Percentiles rank a stretch among this genome's conserved stretches.
Evolutionary conservation across 1,140 invertebrate genomes (phyloP).

Genomic region (Drosophila seguyi): DNA sequence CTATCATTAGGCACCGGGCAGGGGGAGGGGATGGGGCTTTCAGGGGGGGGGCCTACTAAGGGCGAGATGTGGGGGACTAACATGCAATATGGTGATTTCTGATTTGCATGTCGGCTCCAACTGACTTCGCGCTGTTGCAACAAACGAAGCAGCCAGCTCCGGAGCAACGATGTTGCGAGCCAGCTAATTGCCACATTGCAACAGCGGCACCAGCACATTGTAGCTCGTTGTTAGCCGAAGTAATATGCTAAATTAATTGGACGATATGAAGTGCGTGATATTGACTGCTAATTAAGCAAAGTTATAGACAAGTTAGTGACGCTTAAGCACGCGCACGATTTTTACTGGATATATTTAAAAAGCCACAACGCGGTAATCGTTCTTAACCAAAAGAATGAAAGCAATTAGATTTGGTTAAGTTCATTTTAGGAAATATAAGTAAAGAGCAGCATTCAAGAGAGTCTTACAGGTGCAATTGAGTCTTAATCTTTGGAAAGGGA

Average conservation of each 20-base stretch:
- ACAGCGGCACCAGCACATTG: slow-evolving; percentile 27
- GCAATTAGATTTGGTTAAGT: not conserved
- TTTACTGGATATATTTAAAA: slow-evolving; percentile 31
- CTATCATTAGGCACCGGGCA: slow-evolving; percentile 65
- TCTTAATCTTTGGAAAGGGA: too few relatives aligned
- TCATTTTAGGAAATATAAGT: not conserved
- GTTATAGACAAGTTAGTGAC: slow-evolving; percentile 68
- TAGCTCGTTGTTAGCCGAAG: slow-evolving; percentile 64
- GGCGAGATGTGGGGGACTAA: slow-evolving; percentile 37
- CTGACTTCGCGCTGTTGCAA: slow-evolving; percentile 53
- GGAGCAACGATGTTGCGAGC: slow-evolving; percentile 48
- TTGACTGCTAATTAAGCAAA: slow-evolving; percentile 80
- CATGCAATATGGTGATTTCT: slow-evolving; percentile 83
- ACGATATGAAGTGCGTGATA: slow-evolving; percentile 81
- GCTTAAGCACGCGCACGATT: slow-evolving; percentile 50
- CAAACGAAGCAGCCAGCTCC: slow-evolving; percentile 76
- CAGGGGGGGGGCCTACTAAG: slow-evolving; percentile 1
- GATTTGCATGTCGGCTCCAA: slow-evolving; percentile 71
- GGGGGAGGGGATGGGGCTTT: not conserved
- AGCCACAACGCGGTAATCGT: not conserved
- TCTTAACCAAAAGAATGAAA: not conserved
- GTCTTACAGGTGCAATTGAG: not conserved
- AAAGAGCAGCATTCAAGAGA: too few relatives aligned
- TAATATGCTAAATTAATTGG: slow-evolving; percentile 84
- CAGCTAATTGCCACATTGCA: slow-evolving; percentile 62